Conservation (phyloP, 1,140 invertebrate genomes). For the Papilio glaucus region DNA sequence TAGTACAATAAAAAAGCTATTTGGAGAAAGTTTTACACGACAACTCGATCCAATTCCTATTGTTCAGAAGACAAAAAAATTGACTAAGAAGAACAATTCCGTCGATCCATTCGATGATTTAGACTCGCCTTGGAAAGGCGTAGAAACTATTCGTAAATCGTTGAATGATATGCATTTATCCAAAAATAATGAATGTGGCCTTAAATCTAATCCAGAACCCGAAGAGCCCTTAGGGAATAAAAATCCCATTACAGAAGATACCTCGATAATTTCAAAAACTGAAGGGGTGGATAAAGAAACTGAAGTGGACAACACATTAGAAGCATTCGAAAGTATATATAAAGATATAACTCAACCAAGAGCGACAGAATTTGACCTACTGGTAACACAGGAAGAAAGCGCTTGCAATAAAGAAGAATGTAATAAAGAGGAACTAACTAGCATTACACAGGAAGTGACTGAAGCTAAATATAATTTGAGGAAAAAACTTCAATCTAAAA, state of each 20-base stretch:
- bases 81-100: constrained; percentile 58
- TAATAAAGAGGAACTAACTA: constrained; percentile 35
- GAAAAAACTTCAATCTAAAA: constrained; percentile 37
- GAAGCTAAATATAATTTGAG: constrained; percentile 66
- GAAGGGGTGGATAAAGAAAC: constrained; percentile 12
- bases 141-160: constrained; percentile 49
- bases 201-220: neutral
- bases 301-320: constrained; percentile 59
- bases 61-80: constrained; percentile 38
- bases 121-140: constrained; percentile 52
- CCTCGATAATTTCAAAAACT: neutral
- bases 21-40: constrained; percentile 59
- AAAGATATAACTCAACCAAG: constrained; percentile 61
- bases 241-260: constrained; percentile 4
- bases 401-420: constrained; percentile 36
- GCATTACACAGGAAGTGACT: constrained; percentile 40
- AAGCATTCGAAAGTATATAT: constrained; percentile 72
- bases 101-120: constrained; percentile 65
- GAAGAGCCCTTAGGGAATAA: neutral
- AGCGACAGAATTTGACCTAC: constrained; percentile 67
- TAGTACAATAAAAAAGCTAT: constrained; percentile 61
- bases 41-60: constrained; percentile 46
- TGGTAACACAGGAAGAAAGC: constrained; percentile 52
- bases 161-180: constrained; percentile 47
- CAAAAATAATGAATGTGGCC: constrained; percentile 29